Conservation (phyloP, 1,140 invertebrate species). For the Drosophila baimaii region DNA sequence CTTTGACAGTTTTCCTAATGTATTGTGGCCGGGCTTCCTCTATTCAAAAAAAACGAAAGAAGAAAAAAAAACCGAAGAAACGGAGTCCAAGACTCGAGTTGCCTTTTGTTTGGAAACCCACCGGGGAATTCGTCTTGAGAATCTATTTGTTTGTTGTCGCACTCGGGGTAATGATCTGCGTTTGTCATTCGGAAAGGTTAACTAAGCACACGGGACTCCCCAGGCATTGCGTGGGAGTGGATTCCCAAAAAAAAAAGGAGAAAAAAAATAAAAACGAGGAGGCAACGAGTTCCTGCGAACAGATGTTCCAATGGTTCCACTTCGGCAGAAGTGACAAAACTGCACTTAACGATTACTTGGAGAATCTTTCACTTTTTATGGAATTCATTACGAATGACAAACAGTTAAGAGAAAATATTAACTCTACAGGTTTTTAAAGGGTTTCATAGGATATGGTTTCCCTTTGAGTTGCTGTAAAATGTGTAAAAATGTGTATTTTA, state of each 20-base stretch:
- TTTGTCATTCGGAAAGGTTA: conserved; percentile 60
- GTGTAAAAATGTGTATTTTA: neutral
- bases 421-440: neutral
- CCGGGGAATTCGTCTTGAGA: conserved; percentile 61
- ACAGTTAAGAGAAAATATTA: conserved; percentile 2
- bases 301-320: conserved; percentile 51
- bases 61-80: conserved; percentile 24
- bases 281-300: conserved; percentile 44
- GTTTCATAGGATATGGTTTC: neutral
- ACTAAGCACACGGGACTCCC: conserved; percentile 33
- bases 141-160: conserved; percentile 75
- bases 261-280: conserved; percentile 10
- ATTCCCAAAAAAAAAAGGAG: conserved; percentile 1
- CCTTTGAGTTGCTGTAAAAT: neutral
- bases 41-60: conserved; percentile 42
- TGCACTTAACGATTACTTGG: conserved; percentile 47
- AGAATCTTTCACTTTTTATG: conserved; percentile 64
- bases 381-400: conserved; percentile 14
- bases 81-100: conserved; percentile 48
- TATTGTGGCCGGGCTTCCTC: conserved; percentile 67
- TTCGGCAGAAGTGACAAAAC: conserved; percentile 69
- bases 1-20: conserved; percentile 81
- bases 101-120: conserved; percentile 57
- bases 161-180: conserved; percentile 65
- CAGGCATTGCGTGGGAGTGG: conserved; percentile 66